Evolutionary conservation across 2,113 vertebrate species (phyloP).

Genomic region (Nanorana parkeri): DNA sequence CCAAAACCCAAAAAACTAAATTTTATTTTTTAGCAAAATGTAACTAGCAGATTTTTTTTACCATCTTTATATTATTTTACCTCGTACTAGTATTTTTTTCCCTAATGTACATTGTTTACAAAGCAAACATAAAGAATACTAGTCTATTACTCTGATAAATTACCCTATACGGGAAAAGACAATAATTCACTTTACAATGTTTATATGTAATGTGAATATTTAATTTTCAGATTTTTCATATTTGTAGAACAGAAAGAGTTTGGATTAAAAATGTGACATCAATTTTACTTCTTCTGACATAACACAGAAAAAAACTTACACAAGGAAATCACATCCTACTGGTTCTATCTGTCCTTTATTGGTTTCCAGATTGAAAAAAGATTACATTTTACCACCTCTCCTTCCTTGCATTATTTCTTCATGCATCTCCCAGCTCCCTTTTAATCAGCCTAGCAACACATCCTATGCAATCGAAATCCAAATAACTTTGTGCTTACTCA

Average conservation of each 20-base stretch:
- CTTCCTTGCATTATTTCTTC: conserved; percentile 41
- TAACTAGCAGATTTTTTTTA: too few species aligned
- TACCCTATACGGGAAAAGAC: neutral
- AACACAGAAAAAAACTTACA: conserved; percentile 29
- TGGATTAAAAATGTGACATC: conserved; percentile 23
- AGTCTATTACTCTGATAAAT: too few species aligned
- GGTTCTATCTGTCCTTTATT: conserved; percentile 53
- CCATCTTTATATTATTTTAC: too few species aligned
- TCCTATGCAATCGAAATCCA: conserved; percentile 52
- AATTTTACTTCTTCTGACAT: conserved; percentile 30
- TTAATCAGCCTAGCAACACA: conserved; percentile 54
- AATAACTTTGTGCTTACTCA: conserved; percentile 54
- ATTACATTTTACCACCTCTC: conserved; percentile 56
- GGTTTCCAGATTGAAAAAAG: conserved; percentile 58
- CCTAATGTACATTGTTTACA: too few species aligned
- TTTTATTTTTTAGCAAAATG: too few species aligned
- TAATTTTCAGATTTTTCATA: neutral
- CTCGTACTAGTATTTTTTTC: too few species aligned
- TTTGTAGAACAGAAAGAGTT: neutral
- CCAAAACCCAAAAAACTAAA: too few species aligned
- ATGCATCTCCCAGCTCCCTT: conserved; percentile 47
- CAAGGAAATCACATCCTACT: conserved; percentile 51
- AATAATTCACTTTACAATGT: neutral
- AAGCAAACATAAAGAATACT: too few species aligned
- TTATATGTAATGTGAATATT: conserved; percentile 1